Evolutionary conservation across 2,113 vertebrate genomes (phyloP).

Genomic region (Hemiprocne comata): DNA sequence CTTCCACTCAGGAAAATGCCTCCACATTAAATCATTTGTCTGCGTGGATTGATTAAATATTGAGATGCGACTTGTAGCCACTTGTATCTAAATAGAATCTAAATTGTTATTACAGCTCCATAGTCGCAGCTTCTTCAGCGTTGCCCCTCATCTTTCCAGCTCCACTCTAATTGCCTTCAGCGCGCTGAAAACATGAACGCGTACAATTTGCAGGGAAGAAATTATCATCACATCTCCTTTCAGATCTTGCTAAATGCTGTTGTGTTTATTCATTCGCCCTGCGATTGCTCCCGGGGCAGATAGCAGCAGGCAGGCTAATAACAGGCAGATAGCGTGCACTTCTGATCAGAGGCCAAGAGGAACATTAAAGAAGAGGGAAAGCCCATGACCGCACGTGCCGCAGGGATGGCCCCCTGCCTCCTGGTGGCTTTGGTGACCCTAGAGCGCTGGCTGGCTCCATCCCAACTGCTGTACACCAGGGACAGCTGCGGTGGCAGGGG

Average conservation of each 20-base stretch:
- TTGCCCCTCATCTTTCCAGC: conserved; percentile 29
- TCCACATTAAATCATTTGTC: conserved; percentile 57
- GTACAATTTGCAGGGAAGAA: conserved; percentile 56
- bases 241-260: conserved; percentile 45
- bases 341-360: conserved; percentile 49
- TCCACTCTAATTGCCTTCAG: conserved; percentile 60
- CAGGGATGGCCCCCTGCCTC: background rate
- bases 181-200: background rate
- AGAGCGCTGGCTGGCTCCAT: background rate
- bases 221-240: conserved; percentile 62
- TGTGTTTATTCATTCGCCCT: conserved; percentile 65
- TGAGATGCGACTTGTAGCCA: conserved; percentile 50
- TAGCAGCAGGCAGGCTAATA: conserved; percentile 58
- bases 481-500: accelerated
- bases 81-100: conserved; percentile 76
- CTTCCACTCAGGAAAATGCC: background rate
- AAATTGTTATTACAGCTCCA: conserved; percentile 63
- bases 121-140: background rate
- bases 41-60: conserved; percentile 63
- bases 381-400: background rate
- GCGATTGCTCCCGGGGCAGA: conserved; percentile 47
- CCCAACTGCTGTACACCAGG: background rate
- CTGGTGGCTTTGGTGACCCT: background rate
- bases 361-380: conserved; percentile 10
- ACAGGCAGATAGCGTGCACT: background rate